Conservation (phyloP, 1,140 invertebrate species). For the Arctopsyche grandis region DNA sequence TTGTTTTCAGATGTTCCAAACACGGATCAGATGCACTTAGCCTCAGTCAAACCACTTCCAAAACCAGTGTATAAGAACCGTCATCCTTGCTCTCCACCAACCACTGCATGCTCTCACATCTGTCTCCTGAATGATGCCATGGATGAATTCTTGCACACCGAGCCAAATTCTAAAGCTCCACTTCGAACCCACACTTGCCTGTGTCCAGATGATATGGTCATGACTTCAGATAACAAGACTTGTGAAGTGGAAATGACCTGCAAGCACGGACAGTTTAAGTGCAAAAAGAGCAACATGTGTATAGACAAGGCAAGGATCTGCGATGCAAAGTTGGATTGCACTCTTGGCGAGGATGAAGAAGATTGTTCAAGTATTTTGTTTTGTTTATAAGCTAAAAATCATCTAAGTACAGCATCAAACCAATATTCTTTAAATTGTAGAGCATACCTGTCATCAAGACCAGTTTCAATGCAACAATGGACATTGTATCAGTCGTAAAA, state of each 20-base stretch:
- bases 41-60: background rate
- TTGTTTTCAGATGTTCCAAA: slow-evolving; percentile 20
- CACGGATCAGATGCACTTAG: background rate
- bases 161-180: background rate
- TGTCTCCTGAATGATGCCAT: slow-evolving; percentile 4
- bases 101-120: slow-evolving; percentile 17
- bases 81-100: slow-evolving; percentile 4
- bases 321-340: slow-evolving; percentile 76
- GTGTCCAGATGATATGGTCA: slow-evolving; percentile 70
- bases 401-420: background rate
- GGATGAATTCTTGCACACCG: slow-evolving; percentile 34
- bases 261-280: slow-evolving; percentile 65
- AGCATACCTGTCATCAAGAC: slow-evolving; percentile 64
- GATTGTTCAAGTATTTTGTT: slow-evolving; percentile 64
- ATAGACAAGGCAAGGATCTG: slow-evolving; percentile 72
- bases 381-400: background rate
- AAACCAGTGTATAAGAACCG: background rate
- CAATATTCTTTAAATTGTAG: slow-evolving; percentile 30
- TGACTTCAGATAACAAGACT: slow-evolving; percentile 63
- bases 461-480: slow-evolving; percentile 72
- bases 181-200: slow-evolving; percentile 63
- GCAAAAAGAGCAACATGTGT: slow-evolving; percentile 71
- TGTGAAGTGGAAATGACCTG: slow-evolving; percentile 67
- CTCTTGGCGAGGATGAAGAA: slow-evolving; percentile 74
- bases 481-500: slow-evolving; percentile 61